A percentile compares a stretch with the other conserved stretches of the same genome.
Conservation (phyloP, 2,888 invertebrate species). For the Ennomos erosarius region DNA sequence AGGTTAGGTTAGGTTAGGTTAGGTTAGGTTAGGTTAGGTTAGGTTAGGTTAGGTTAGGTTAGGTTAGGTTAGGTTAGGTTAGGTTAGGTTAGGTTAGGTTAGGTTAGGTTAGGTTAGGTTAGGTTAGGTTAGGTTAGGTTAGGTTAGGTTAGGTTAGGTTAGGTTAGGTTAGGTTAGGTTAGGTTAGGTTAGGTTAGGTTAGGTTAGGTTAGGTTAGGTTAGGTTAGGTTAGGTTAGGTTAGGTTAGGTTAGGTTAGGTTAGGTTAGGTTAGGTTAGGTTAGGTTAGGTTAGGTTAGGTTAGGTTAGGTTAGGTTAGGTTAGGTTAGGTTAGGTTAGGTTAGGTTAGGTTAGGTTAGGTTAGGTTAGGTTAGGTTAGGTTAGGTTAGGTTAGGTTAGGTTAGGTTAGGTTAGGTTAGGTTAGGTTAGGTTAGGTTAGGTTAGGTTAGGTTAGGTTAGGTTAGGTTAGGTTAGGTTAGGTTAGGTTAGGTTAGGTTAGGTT, state of each 20-base stretch:
- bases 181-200: slow-evolving; percentile 38
- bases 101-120: slow-evolving; percentile 39
- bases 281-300: slow-evolving; percentile 37
- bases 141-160: slow-evolving; percentile 37
- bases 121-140: slow-evolving; percentile 38
- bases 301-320: slow-evolving; percentile 36
- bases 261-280: slow-evolving; percentile 38
- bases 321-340: slow-evolving; percentile 37
- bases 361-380: slow-evolving; percentile 35
- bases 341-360: slow-evolving; percentile 36
- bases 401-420: too few relatives aligned
- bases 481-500: slow-evolving; percentile 33
- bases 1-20: slow-evolving; percentile 37
- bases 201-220: too few relatives aligned
- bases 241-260: slow-evolving; percentile 39
- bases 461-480: slow-evolving; percentile 37
- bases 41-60: too few relatives aligned
- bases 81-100: slow-evolving; percentile 42
- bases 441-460: slow-evolving; percentile 35
- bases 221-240: slow-evolving; percentile 38
- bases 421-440: slow-evolving; percentile 26
- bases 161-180: slow-evolving; percentile 38
- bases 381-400: slow-evolving; percentile 37
- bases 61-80: slow-evolving; percentile 41
- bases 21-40: slow-evolving; percentile 42